A percentile compares a stretch with the other conserved stretches of the same genome.
phyloP scores from a whole-genome alignment of 2,797 vertebrate genomes.

The Enteromius paludinosus region DNA sequence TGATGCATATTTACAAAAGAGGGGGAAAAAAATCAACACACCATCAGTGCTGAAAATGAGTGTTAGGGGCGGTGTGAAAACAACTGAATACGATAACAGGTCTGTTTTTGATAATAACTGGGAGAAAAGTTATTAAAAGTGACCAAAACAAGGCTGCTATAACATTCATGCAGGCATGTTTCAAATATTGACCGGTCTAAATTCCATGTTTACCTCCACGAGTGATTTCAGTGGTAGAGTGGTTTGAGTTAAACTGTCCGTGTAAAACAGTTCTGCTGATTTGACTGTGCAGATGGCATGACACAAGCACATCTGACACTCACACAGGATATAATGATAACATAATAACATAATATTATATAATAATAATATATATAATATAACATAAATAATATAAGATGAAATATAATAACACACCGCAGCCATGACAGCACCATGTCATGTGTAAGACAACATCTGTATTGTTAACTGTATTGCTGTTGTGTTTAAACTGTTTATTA shows the following conservation, averaged over 20 bases:
- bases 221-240: neutral
- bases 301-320: slow-evolving; percentile 5
- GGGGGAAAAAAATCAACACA: neutral
- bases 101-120: slow-evolving; percentile 1
- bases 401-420: too few species aligned
- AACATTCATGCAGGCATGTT: neutral
- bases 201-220: slow-evolving; percentile 29
- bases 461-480: too few species aligned
- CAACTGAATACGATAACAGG: neutral
- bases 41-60: neutral
- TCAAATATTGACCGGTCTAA: slow-evolving; percentile 28
- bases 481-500: too few species aligned
- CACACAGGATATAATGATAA: neutral
- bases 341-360: too few species aligned
- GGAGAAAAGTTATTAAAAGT: slow-evolving; percentile 3
- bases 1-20: neutral
- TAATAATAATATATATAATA: too few species aligned
- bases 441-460: too few species aligned
- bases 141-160: slow-evolving; percentile 13
- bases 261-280: neutral
- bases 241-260: neutral
- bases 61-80: neutral
- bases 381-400: too few species aligned
- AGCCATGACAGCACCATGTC: too few species aligned
- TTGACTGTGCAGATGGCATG: neutral